Conservation (phyloP, 2,797 vertebrate species). For the Sebastolobus alascanus region DNA sequence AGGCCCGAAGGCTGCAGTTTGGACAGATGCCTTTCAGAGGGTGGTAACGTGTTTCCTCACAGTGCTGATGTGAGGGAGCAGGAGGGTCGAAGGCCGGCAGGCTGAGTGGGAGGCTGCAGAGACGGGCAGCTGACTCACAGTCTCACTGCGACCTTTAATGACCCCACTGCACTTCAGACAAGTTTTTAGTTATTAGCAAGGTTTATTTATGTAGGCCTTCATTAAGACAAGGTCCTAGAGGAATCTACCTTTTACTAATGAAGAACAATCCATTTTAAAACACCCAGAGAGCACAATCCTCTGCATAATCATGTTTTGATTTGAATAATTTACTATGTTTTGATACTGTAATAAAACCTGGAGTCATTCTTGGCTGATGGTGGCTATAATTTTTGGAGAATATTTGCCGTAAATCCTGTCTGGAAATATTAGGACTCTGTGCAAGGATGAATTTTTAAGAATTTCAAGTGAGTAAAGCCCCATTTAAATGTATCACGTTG, state of each 20-base stretch:
- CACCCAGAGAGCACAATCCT: neutral
- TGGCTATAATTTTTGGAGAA: neutral
- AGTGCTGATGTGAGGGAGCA: slow-evolving; percentile 85
- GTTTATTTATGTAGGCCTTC: neutral
- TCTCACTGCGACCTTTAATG: slow-evolving; percentile 84
- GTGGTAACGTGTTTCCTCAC: slow-evolving; percentile 88
- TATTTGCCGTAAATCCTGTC: neutral
- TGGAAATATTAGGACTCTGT: neutral
- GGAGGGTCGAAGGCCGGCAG: slow-evolving; percentile 73
- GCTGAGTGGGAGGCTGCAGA: slow-evolving; percentile 83
- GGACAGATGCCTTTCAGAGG: slow-evolving; percentile 93
- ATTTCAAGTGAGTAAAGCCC: neutral
- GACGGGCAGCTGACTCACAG: slow-evolving; percentile 82
- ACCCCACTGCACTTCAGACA: slow-evolving; percentile 25
- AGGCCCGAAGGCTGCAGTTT: slow-evolving; percentile 90
- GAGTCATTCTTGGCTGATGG: neutral
- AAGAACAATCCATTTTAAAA: neutral
- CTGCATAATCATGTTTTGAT: neutral
- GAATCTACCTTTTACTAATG: neutral
- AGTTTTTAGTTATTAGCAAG: neutral
- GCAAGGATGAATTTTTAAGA: neutral
- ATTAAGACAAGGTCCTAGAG: neutral
- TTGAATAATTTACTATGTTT: neutral
- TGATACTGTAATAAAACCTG: neutral
- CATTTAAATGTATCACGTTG: neutral